Conservation (phyloP, 1,140 invertebrate species). For the Oreohelix idahoensis region DNA sequence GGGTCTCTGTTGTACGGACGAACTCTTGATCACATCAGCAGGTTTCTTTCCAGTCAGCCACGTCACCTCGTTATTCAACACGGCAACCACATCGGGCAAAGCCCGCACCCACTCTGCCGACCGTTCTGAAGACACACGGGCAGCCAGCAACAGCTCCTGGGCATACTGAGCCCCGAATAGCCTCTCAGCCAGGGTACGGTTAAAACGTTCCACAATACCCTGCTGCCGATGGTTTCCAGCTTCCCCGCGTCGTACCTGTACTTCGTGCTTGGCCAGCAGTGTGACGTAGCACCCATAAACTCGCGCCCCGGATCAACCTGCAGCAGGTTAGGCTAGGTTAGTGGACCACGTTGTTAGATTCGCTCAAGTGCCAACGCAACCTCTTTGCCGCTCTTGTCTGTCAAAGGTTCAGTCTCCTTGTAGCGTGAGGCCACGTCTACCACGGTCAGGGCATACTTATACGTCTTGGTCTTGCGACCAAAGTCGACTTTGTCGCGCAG, state of each 20-base stretch:
- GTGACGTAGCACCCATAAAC: too few relatives aligned
- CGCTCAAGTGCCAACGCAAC: constrained; percentile 33
- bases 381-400: constrained; percentile 39
- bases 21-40: constrained; percentile 36
- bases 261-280: constrained; percentile 39
- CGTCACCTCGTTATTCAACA: too few relatives aligned
- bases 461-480: too few relatives aligned
- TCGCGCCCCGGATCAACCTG: too few relatives aligned
- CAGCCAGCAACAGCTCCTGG: constrained; percentile 27
- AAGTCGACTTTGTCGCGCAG: constrained; percentile 41
- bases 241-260: constrained; percentile 33
- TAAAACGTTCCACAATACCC: constrained; percentile 3
- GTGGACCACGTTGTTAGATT: constrained; percentile 43
- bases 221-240: constrained; percentile 28
- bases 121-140: not conserved
- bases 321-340: constrained; percentile 44
- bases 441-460: not conserved
- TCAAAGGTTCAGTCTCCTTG: constrained; percentile 37
- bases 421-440: not conserved
- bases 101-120: constrained; percentile 36
- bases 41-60: constrained; percentile 39
- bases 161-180: too few relatives aligned
- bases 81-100: constrained; percentile 20
- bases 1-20: too few relatives aligned
- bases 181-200: constrained; percentile 42